Percentiles rank a stretch among this genome's conserved stretches.
phyloP scores from a whole-genome alignment of 2,797 vertebrate genomes.

The Hafferia zeledoni region DNA sequence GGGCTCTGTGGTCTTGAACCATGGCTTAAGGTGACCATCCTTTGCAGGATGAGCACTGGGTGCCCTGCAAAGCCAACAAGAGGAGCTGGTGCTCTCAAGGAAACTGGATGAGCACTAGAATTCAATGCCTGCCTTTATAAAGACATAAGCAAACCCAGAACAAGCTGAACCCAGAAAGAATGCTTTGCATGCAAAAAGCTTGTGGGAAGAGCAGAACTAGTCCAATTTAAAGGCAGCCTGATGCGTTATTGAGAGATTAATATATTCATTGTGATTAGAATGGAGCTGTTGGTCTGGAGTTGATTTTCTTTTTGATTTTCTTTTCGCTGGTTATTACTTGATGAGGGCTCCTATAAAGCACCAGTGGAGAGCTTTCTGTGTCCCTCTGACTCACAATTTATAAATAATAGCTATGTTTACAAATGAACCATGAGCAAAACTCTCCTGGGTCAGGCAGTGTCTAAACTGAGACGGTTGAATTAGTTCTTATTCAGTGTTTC shows the following conservation, averaged over 20 bases:
- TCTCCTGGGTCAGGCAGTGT: not conserved
- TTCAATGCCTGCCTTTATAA: not conserved
- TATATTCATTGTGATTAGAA: not conserved
- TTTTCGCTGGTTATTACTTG: not conserved
- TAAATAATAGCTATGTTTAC: slow-evolving; percentile 38
- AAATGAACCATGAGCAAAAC: not conserved
- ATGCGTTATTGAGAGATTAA: not conserved
- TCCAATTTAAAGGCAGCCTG: not conserved
- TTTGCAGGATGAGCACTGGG: not conserved
- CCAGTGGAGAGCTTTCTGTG: not conserved
- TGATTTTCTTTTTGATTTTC: not conserved
- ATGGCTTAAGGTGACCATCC: not conserved
- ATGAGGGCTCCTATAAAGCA: slow-evolving; percentile 1
- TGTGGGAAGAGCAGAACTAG: not conserved
- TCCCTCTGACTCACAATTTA: not conserved
- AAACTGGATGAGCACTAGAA: not conserved
- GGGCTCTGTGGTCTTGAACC: not conserved
- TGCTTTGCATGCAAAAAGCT: not conserved
- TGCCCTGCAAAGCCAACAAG: not conserved
- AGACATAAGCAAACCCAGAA: not conserved
- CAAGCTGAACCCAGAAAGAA: not conserved
- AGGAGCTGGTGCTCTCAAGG: not conserved
- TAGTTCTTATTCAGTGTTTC: not conserved
- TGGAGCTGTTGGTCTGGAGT: not conserved
- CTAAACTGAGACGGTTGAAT: slow-evolving; percentile 2